Conservation (phyloP, 2,797 vertebrate species). For the Coranthus polyacanthus region DNA sequence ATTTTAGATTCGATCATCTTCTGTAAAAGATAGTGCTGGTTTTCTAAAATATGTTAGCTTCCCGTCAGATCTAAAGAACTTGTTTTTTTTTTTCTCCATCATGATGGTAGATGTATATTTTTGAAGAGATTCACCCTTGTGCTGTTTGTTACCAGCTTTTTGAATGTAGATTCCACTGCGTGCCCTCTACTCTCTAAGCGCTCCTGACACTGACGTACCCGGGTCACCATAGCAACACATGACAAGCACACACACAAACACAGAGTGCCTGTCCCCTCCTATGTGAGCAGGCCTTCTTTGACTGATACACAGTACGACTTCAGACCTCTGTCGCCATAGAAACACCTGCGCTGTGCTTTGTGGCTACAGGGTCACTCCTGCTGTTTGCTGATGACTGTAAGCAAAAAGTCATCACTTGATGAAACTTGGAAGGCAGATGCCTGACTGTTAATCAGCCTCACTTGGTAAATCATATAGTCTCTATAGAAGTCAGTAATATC, state of each 20-base stretch:
- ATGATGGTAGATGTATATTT: no score
- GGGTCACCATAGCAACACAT: constrained; percentile 34
- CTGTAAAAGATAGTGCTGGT: no score
- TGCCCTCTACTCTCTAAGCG: constrained; percentile 47
- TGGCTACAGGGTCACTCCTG: constrained; percentile 27
- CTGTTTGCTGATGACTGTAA: constrained; percentile 8
- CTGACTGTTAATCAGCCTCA: constrained; percentile 16
- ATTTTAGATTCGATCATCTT: constrained; percentile 3
- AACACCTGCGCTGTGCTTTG: constrained; percentile 44
- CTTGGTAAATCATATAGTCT: background rate
- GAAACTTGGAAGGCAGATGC: constrained; percentile 3
- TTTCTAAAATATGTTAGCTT: no score
- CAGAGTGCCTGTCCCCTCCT: constrained; percentile 55
- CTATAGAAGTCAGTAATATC: constrained; percentile 1
- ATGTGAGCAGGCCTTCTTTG: constrained; percentile 37
- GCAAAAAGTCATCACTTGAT: background rate
- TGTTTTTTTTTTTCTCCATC: no score
- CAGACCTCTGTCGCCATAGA: constrained; percentile 65
- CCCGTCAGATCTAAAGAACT: background rate
- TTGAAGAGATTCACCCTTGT: constrained; percentile 38
- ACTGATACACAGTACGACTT: constrained; percentile 51
- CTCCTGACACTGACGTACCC: constrained; percentile 38
- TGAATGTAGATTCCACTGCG: constrained; percentile 65
- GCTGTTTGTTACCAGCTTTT: no score
- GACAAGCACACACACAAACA: constrained; percentile 36